Percentiles rank a stretch among this genome's conserved stretches.
phyloP scores from a whole-genome alignment of 1,140 invertebrate species.

The Steinernema khuongi region DNA sequence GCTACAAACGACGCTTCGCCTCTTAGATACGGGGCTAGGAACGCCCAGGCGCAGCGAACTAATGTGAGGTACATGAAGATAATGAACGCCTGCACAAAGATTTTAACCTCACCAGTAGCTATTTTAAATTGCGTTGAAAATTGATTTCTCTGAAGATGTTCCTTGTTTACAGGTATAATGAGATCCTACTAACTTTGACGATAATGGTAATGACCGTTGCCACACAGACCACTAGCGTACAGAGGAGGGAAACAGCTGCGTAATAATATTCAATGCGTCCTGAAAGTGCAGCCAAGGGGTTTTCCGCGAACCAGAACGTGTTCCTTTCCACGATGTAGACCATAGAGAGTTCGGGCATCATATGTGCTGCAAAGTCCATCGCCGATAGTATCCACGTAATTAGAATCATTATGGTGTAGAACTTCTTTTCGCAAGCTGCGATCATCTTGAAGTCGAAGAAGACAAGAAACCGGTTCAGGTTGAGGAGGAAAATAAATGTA shows the following conservation, averaged over 20 bases:
- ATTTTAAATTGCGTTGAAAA: background rate
- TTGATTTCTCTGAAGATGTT: background rate
- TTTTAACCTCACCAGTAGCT: background rate
- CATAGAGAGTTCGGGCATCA: too few species aligned
- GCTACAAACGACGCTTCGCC: background rate
- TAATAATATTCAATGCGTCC: too few species aligned
- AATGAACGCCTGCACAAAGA: background rate
- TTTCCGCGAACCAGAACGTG: too few species aligned
- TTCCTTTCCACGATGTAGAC: too few species aligned
- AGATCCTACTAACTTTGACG: too few species aligned
- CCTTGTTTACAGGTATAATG: background rate
- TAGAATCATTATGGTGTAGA: background rate
- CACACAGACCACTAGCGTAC: too few species aligned
- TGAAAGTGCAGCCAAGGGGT: too few species aligned
- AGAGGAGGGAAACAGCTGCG: too few species aligned
- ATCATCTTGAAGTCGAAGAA: background rate
- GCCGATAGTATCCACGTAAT: too few species aligned
- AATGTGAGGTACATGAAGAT: background rate
- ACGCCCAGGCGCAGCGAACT: background rate
- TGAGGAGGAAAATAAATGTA: background rate
- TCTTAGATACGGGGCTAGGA: background rate
- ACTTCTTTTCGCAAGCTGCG: background rate
- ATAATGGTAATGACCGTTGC: too few species aligned
- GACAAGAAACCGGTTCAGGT: background rate
- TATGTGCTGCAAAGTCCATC: too few species aligned